Base-by-base conservation (phyloP, 2,797 vertebrate species). In the Spinibarbus caldwelli region DNA sequence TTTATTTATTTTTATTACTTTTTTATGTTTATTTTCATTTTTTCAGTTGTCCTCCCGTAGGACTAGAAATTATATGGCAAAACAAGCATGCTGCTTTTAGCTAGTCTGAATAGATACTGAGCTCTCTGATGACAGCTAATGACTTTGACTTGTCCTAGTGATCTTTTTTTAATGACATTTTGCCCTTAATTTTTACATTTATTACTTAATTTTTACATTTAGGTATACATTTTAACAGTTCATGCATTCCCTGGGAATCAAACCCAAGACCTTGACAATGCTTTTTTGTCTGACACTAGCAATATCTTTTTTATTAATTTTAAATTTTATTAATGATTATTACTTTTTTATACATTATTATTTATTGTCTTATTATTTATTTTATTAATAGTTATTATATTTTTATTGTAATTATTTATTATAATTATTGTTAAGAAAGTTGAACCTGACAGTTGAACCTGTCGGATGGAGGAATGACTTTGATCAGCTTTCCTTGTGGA, bases 41-140 rank as follows among this genome's bases (percentile, higher is more conserved):
- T 21, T 26, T 6, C 26, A 52, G 54, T n/a, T 57, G 29, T 2
- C 1, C 36, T 47, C 29, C 52, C 14, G 4, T 21, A 64, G 45
- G 72, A 75, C 36, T 85, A 49, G 21, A 80, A 77, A 80, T 77
- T 79, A 82, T 73, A 77, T 57, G 43, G 67, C 14, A 75, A 75
- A 79, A 68, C 31, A 29, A 49, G 26, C 49, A 78, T 36, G 36
- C 29, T 10, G 45, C 52, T 59, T 8, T 38, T 41, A 8, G n/a
- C n/a, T n/a, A n/a, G n/a, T n/a, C 23, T 57, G 14, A 83, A 57
- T 15, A 62, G 64, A 70, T 79, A 57, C 19, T 9, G 26, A 59
- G 80, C 67, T 47, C 43, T 21, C 23, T 72, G 8, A 68, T 52
- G 29, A 68, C 26, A 83, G 64, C 21, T n/a, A n/a, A n/a, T n/a